Evolutionary conservation across 2,797 vertebrate genomes (phyloP).

Genomic region (Acanthurus leucopareius): DNA sequence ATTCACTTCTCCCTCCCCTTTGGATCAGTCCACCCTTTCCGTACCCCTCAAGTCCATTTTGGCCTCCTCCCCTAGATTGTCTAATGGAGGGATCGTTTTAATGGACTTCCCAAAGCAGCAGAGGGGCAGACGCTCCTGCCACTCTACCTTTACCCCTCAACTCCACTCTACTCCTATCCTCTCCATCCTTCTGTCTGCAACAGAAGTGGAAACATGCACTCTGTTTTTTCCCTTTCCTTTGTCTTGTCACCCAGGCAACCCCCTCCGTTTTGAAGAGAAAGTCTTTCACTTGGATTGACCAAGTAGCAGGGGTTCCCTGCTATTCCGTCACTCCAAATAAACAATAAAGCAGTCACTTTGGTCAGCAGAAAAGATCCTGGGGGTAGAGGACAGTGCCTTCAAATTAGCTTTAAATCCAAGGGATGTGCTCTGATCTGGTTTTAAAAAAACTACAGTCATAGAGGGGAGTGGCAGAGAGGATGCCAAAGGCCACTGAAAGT

Average conservation of each 20-base stretch:
- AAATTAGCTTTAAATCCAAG: constrained; percentile 47
- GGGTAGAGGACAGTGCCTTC: constrained; percentile 47
- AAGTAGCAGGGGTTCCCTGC: constrained; percentile 56
- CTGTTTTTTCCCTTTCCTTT: constrained; percentile 61
- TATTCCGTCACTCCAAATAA: constrained; percentile 64
- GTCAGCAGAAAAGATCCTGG: constrained; percentile 48
- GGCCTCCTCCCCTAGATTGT: constrained; percentile 75
- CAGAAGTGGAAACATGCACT: constrained; percentile 65
- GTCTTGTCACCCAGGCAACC: constrained; percentile 74
- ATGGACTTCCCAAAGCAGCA: constrained; percentile 79
- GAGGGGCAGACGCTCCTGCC: constrained; percentile 68
- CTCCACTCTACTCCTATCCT: constrained; percentile 62
- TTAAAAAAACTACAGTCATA: neutral
- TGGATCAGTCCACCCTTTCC: constrained; percentile 75
- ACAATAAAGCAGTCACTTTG: constrained; percentile 59
- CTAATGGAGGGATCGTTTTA: constrained; percentile 82
- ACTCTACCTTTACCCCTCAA: constrained; percentile 71
- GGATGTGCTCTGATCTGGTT: constrained; percentile 42
- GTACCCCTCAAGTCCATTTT: constrained; percentile 72
- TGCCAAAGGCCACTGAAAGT: constrained; percentile 42
- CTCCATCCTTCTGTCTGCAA: constrained; percentile 63
- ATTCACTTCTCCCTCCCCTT: constrained; percentile 53
- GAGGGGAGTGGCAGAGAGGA: constrained; percentile 7
- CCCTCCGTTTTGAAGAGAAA: constrained; percentile 60
- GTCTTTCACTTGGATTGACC: constrained; percentile 66